These are phyloP conservation scores for Pycnonotus jocosus DNA, from an alignment of 2,113 vertebrate species.

Conservation along the genomic window DNA sequence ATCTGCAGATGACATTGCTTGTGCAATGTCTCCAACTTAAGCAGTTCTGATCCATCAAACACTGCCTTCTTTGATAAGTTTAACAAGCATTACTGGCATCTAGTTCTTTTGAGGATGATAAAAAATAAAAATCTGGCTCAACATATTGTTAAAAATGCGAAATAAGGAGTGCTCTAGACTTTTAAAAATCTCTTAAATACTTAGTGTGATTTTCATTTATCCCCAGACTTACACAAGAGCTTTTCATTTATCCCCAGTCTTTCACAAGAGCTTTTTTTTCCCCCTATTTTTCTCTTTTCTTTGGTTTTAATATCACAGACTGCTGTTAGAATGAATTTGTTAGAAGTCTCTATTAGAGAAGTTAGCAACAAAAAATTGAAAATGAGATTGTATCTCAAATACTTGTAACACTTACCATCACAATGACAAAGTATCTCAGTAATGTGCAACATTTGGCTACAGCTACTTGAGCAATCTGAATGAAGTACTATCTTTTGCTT, in stretches of 20 bases:
- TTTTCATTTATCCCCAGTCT: neutral
- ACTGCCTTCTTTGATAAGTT: neutral
- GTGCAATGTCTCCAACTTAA: neutral
- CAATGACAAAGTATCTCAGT: neutral
- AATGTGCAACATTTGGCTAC: neutral
- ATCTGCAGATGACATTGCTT: neutral
- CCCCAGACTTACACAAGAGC: neutral
- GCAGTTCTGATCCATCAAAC: neutral
- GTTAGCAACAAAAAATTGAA: neutral
- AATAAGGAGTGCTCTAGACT: neutral
- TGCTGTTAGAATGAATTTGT: neutral
- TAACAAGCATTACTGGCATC: neutral
- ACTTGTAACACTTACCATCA: neutral
- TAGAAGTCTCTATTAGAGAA: neutral
- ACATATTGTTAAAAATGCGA: neutral
- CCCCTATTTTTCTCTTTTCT: rapidly evolving
- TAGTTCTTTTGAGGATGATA: neutral
- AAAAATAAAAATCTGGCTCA: neutral
- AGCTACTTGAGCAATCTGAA: neutral
- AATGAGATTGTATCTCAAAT: neutral
- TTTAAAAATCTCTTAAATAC: neutral
- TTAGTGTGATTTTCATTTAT: conserved; percentile 17
- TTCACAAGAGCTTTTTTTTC: neutral
- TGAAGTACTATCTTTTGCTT: neutral
- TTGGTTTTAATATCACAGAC: neutral